Percentiles rank a stretch among this genome's conserved stretches.
Evolutionary conservation across 2,797 vertebrate species (phyloP).

Genomic region (Anguilla marmorata): DNA sequence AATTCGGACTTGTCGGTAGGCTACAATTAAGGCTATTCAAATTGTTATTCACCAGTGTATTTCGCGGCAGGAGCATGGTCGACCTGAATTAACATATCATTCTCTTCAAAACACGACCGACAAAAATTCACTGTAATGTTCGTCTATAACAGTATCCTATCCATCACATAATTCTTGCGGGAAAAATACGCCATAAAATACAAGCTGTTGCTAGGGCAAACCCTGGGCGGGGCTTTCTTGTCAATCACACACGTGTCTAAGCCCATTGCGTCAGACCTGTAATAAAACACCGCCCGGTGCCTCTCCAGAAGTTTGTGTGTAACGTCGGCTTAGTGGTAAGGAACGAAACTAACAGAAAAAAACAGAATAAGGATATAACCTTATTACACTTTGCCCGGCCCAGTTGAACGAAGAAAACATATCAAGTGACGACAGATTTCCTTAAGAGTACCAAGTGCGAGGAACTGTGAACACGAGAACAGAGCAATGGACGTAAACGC

Average conservation of each 20-base stretch:
- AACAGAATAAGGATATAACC: slow-evolving; percentile 2
- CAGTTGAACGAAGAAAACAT: not conserved
- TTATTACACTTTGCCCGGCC: not conserved
- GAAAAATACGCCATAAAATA: not conserved
- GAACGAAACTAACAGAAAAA: slow-evolving; percentile 17
- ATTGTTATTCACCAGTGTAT: not conserved
- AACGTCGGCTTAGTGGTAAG: slow-evolving; percentile 36
- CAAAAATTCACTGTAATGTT: not conserved
- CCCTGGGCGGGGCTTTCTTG: slow-evolving; percentile 67
- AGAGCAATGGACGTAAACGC: slow-evolving; percentile 77
- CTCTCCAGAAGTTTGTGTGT: slow-evolving; percentile 45
- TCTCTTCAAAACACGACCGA: not conserved
- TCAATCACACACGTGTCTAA: slow-evolving; percentile 65
- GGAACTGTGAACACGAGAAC: not conserved
- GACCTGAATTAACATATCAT: not conserved
- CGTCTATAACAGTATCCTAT: not conserved
- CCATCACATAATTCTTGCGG: not conserved
- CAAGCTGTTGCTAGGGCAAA: slow-evolving; percentile 39
- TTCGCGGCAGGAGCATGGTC: not conserved
- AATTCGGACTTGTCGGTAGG: not conserved
- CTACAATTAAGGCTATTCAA: not conserved
- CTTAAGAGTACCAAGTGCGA: slow-evolving; percentile 42
- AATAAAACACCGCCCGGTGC: slow-evolving; percentile 67
- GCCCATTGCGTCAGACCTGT: slow-evolving; percentile 68
- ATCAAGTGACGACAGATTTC: slow-evolving; percentile 27